phyloP scores from a whole-genome alignment of 2,888 invertebrate genomes.

The Liopterus haemorrhoidalis region DNA sequence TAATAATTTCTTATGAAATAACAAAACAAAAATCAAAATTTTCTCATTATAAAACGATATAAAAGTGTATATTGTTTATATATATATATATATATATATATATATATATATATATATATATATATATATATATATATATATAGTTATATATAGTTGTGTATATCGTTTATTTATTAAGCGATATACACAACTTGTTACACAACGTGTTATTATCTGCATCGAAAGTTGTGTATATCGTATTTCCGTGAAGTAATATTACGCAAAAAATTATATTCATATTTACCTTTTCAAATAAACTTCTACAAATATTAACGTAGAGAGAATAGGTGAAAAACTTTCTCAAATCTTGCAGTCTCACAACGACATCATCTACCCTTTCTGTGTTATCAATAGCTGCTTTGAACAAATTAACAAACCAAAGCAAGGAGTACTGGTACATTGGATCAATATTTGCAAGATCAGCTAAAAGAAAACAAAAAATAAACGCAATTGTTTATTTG shows the following conservation, averaged over 20 bases:
- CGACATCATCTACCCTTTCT: conserved; percentile 75
- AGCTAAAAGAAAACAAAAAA: conserved; percentile 47
- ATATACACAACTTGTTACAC: conserved; percentile 28
- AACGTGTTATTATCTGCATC: too few species aligned
- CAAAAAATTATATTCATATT: conserved; percentile 16
- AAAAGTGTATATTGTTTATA: conserved; percentile 16
- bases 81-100: neutral
- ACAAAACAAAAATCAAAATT: neutral
- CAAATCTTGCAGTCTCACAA: conserved; percentile 65
- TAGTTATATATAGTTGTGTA: too few species aligned
- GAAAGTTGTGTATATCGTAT: neutral
- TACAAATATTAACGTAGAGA: conserved; percentile 83
- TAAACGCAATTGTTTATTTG: conserved; percentile 6
- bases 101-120: neutral
- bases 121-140: too few species aligned
- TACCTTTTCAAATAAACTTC: conserved; percentile 89
- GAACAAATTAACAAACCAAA: conserved; percentile 90
- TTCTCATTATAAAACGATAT: neutral
- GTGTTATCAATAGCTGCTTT: conserved; percentile 80
- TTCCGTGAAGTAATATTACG: neutral
- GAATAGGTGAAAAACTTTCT: conserved; percentile 81
- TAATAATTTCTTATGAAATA: conserved; percentile 11
- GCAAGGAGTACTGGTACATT: conserved; percentile 94
- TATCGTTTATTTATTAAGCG: neutral
- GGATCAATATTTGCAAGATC: conserved; percentile 89